Percentiles rank a stretch among this genome's conserved stretches.
These are phyloP conservation scores for Arenaria interpres DNA, from an alignment of 2,113 vertebrate genomes.

Conservation along the genomic window DNA sequence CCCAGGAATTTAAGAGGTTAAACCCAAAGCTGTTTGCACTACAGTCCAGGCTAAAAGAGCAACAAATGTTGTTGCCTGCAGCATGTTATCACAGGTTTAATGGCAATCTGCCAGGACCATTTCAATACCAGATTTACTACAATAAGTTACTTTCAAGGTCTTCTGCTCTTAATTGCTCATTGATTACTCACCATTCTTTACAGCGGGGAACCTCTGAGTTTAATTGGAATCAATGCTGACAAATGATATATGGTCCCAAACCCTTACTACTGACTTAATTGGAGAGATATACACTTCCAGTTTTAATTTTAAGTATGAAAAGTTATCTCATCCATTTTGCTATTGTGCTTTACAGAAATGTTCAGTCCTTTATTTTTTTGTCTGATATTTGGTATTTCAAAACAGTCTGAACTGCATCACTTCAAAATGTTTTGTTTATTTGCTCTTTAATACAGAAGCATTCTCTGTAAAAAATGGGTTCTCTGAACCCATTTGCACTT, in stretches of 20 bases:
- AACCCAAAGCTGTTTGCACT: neutral
- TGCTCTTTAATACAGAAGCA: neutral
- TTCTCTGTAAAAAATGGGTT: neutral
- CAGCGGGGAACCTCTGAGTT: neutral
- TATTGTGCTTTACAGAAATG: neutral
- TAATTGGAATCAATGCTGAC: constrained; percentile 31
- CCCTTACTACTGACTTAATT: neutral
- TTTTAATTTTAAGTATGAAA: neutral
- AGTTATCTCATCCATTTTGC: neutral
- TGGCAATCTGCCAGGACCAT: neutral
- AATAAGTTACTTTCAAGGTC: constrained; percentile 1
- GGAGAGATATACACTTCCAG: neutral
- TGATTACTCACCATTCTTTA: constrained; percentile 21
- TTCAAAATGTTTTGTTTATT: neutral
- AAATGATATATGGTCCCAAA: neutral
- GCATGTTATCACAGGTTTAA: neutral
- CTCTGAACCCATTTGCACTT: neutral
- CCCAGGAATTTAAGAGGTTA: neutral
- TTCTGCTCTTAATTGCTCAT: constrained; percentile 34
- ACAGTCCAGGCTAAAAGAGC: neutral
- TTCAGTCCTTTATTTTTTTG: neutral
- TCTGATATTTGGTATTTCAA: neutral
- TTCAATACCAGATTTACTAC: neutral
- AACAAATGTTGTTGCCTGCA: neutral
- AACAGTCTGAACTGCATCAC: neutral